Evolutionary conservation across 2,797 vertebrate genomes (phyloP).

Genomic region (Thripadectes ignobilis): DNA sequence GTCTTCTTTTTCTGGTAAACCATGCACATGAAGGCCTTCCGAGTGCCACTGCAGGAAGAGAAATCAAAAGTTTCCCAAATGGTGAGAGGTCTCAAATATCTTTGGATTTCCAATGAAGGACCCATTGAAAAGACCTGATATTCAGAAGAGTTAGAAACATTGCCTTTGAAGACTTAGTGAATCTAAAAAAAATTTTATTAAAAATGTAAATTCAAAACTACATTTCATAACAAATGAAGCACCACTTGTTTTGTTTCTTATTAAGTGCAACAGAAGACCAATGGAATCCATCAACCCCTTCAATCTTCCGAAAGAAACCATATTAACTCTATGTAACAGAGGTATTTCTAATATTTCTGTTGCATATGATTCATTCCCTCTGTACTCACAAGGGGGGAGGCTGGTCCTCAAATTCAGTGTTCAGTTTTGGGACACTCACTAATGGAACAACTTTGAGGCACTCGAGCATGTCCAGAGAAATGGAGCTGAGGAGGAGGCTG

Average conservation of each 20-base stretch:
- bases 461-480: neutral
- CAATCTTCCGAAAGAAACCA: neutral
- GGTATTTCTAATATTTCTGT: neutral
- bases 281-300: neutral
- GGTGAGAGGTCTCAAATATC: neutral
- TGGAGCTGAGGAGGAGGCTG: neutral
- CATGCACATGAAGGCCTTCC: neutral
- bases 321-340: neutral
- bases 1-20: neutral
- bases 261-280: neutral
- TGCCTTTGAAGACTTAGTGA: neutral
- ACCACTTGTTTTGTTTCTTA: neutral
- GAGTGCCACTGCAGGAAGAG: neutral
- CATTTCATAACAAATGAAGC: neutral
- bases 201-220: neutral
- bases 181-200: neutral
- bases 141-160: neutral
- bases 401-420: neutral
- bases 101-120: neutral
- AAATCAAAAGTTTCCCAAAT: neutral
- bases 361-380: accelerated
- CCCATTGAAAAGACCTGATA: neutral
- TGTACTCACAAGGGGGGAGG: neutral
- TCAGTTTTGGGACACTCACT: neutral
- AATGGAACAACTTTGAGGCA: neutral